Conservation (phyloP, 2,888 invertebrate species). For the Deilephila elpenor region DNA sequence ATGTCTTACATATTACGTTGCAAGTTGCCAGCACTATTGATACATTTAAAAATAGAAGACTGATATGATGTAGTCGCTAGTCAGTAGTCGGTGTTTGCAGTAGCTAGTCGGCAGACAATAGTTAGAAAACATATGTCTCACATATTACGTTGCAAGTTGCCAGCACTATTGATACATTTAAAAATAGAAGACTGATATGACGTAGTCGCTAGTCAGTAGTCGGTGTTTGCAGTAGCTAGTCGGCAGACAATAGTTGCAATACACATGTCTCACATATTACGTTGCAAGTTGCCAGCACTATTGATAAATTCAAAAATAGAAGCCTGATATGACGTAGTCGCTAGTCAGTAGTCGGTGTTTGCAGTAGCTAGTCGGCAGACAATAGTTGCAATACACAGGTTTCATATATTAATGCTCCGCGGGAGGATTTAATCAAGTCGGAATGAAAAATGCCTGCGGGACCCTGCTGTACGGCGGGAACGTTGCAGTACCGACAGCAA, state of each 20-base stretch:
- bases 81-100: too few species aligned
- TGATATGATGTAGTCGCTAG: too few species aligned
- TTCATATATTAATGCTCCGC: constrained; percentile 68
- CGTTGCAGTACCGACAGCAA: constrained; percentile 53
- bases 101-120: too few species aligned
- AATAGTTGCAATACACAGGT: constrained; percentile 58
- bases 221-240: background rate
- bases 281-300: constrained; percentile 32
- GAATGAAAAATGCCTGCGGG: constrained; percentile 81
- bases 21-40: too few species aligned
- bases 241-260: constrained; percentile 49
- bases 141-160: too few species aligned
- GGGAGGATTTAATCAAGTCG: constrained; percentile 80
- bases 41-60: too few species aligned
- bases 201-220: background rate
- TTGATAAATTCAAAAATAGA: too few species aligned
- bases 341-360: background rate
- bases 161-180: too few species aligned
- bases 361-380: background rate
- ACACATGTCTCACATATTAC: constrained; percentile 68
- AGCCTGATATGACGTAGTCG: too few species aligned
- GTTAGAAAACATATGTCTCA: too few species aligned
- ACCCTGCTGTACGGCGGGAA: constrained; percentile 51
- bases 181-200: too few species aligned
- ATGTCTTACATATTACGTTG: too few species aligned